These are phyloP conservation scores for Hydractinia echinata DNA, from an alignment of 30 jellyfish, hydroid and myxozoan species.

Conservation along the genomic window DNA sequence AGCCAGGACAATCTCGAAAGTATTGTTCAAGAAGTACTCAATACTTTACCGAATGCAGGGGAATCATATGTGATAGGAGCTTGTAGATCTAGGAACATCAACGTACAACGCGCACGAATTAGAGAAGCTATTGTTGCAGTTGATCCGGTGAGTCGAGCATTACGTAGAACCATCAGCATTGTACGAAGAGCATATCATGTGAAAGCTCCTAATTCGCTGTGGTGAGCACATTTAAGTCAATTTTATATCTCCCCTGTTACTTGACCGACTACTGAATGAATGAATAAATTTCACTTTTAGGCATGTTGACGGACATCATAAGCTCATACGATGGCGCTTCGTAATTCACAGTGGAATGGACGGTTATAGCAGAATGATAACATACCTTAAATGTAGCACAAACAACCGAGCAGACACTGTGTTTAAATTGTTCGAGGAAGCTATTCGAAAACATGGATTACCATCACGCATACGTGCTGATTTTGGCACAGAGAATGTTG, in stretches of 20 bases:
- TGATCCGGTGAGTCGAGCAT: slow-evolving; percentile 49
- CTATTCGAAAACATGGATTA: slow-evolving; percentile 14
- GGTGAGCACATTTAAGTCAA: too few relatives aligned
- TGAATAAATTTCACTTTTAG: too few relatives aligned
- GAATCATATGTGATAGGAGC: slow-evolving; percentile 45
- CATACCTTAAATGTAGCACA: not conserved
- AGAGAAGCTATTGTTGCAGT: slow-evolving; percentile 28
- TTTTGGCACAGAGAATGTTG: slow-evolving; percentile 17
- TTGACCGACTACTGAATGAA: too few relatives aligned
- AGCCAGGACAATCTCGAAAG: slow-evolving; percentile 18
- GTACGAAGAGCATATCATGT: slow-evolving; percentile 41
- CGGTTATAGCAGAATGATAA: slow-evolving; percentile 8
- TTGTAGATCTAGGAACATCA: slow-evolving; percentile 22
- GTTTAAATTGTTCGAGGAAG: slow-evolving; percentile 2
- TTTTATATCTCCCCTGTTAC: too few relatives aligned
- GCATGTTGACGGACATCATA: slow-evolving; percentile 45
- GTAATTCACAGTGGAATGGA: slow-evolving; percentile 29
- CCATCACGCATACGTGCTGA: slow-evolving; percentile 19
- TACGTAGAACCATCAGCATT: slow-evolving; percentile 29
- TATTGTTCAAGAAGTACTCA: slow-evolving; percentile 13
- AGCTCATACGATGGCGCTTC: too few relatives aligned
- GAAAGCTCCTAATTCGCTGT: slow-evolving; percentile 32
- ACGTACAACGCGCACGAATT: slow-evolving; percentile 35
- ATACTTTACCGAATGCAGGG: slow-evolving; percentile 37
- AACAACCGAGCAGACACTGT: slow-evolving; percentile 9